Evolutionary conservation across 2,888 invertebrate genomes (phyloP).

Genomic region (Temnothorax rugatulus): DNA sequence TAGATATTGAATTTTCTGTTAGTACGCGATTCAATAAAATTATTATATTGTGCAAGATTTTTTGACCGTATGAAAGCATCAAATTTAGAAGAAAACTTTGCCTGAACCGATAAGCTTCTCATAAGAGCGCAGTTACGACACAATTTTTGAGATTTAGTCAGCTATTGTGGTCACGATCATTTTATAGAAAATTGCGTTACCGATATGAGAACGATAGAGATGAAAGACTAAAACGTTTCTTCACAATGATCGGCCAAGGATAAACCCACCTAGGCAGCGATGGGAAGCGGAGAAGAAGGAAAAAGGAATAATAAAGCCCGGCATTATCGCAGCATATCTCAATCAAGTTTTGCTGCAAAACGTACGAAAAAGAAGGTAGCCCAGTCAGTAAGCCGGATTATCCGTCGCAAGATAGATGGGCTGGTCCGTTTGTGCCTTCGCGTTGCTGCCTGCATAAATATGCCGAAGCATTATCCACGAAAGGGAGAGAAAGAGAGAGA

Average conservation of each 20-base stretch:
- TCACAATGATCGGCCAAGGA: constrained; percentile 23
- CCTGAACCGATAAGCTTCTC: constrained; percentile 21
- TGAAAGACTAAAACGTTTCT: constrained; percentile 50
- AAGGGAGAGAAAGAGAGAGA: background rate
- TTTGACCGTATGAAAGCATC: background rate
- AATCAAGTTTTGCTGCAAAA: constrained; percentile 68
- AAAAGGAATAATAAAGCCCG: constrained; percentile 68
- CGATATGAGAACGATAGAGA: constrained; percentile 52
- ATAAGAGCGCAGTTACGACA: constrained; percentile 2
- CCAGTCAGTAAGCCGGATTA: constrained; percentile 70
- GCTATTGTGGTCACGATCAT: constrained; percentile 28
- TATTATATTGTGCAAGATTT: constrained; percentile 24
- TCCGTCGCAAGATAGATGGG: constrained; percentile 69
- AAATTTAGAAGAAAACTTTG: background rate
- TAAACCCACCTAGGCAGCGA: constrained; percentile 5
- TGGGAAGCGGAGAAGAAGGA: background rate
- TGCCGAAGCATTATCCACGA: background rate
- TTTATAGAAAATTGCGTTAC: constrained; percentile 20
- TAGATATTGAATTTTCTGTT: background rate
- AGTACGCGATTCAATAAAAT: constrained; percentile 27
- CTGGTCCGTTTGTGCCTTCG: constrained; percentile 42
- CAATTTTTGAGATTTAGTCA: constrained; percentile 35
- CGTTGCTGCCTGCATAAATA: constrained; percentile 37
- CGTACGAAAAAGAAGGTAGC: constrained; percentile 52
- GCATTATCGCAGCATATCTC: constrained; percentile 70